Conservation (phyloP, 2,113 vertebrate species). For the Notarius lentiginosus region DNA sequence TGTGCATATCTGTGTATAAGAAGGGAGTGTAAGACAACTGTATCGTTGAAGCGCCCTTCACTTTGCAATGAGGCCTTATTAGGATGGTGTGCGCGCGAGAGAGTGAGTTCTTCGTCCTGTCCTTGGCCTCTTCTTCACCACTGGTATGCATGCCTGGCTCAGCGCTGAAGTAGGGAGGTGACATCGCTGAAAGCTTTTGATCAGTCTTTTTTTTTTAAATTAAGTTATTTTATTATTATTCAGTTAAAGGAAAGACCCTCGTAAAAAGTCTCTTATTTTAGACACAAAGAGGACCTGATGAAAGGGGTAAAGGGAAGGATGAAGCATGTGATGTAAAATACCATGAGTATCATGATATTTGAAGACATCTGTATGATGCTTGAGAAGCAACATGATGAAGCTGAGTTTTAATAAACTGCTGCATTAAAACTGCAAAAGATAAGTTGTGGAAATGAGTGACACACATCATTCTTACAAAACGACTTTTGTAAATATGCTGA, state of each 20-base stretch:
- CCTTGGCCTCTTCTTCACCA: slow-evolving; percentile 51
- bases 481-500: background rate
- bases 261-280: background rate
- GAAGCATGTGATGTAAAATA: background rate
- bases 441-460: background rate
- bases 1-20: slow-evolving; percentile 16
- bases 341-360: background rate
- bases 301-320: background rate
- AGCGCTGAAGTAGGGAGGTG: background rate
- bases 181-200: background rate
- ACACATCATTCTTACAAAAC: background rate
- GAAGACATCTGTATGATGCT: background rate
- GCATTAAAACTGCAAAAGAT: background rate
- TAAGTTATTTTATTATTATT: background rate
- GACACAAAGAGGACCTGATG: background rate
- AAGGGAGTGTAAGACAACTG: background rate
- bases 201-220: background rate
- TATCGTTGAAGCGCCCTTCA: slow-evolving; percentile 9
- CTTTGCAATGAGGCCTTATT: slow-evolving; percentile 17
- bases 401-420: background rate
- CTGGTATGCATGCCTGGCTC: slow-evolving; percentile 45
- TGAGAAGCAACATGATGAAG: no score
- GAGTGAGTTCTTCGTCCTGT: slow-evolving; percentile 37
- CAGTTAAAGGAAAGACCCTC: background rate
- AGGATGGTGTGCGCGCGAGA: slow-evolving; percentile 18